Percentiles rank a stretch among this genome's conserved stretches.
phyloP scores from a whole-genome alignment of 2,113 vertebrate species.

The Grammomys surdaster region DNA sequence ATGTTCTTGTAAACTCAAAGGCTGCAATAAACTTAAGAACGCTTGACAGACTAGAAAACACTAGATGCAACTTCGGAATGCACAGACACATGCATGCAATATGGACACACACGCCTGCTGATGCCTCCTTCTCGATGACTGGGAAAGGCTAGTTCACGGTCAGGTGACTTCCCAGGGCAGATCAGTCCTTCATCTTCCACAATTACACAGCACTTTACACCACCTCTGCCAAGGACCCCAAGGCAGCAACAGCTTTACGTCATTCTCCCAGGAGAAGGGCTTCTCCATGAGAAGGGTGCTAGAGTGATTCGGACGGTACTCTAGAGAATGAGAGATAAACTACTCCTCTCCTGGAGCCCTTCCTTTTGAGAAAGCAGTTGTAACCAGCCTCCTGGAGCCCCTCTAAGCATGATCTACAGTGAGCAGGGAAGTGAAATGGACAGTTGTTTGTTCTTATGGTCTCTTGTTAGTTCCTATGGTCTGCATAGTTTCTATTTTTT shows the following conservation, averaged over 20 bases:
- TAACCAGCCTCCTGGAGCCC: background rate
- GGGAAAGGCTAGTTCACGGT: background rate
- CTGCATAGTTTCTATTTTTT: background rate
- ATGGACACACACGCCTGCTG: background rate
- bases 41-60: background rate
- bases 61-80: background rate
- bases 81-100: fast-evolving
- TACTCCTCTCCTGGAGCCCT: background rate
- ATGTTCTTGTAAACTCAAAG: background rate
- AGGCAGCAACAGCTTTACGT: fast-evolving
- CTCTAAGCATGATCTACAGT: background rate
- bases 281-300: background rate
- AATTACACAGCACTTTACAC: background rate
- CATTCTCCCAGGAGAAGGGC: background rate
- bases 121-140: background rate
- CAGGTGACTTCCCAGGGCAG: background rate
- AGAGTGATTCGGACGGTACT: background rate
- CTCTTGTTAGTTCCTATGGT: background rate
- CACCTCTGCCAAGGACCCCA: background rate
- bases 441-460: background rate
- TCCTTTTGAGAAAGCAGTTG: background rate
- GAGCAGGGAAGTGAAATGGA: background rate
- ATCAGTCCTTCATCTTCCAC: background rate
- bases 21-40: background rate
- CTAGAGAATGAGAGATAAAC: background rate